Conservation (phyloP, 2,113 vertebrate genomes). For the Clarias gariepinus region DNA sequence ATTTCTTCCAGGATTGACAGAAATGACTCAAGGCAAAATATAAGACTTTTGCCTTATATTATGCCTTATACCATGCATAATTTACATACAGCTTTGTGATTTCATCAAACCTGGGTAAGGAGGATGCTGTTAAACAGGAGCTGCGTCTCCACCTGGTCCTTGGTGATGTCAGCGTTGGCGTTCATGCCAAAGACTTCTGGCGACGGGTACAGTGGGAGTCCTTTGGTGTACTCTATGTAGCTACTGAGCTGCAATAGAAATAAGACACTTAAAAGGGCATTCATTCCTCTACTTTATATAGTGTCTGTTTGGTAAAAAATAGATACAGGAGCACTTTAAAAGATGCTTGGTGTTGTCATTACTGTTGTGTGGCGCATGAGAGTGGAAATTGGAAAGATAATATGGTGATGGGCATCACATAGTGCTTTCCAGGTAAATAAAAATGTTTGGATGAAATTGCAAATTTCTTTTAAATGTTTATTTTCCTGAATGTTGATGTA, state of each 20-base stretch:
- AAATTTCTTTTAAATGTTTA: too few species aligned
- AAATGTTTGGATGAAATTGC: too few species aligned
- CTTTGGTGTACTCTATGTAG: slow-evolving; percentile 83
- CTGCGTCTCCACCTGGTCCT: slow-evolving; percentile 85
- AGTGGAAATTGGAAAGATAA: too few species aligned
- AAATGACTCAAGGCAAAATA: too few species aligned
- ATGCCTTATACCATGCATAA: background rate
- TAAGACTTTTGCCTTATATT: too few species aligned
- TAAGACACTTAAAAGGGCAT: slow-evolving; percentile 57
- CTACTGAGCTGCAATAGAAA: slow-evolving; percentile 72
- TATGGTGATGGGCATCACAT: too few species aligned
- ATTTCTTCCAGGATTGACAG: background rate
- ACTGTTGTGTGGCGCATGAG: too few species aligned
- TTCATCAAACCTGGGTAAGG: slow-evolving; percentile 78
- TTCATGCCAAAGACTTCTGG: slow-evolving; percentile 88
- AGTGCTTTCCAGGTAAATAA: too few species aligned
- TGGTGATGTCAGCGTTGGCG: slow-evolving; percentile 83
- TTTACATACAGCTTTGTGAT: background rate
- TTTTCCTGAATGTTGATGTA: too few species aligned
- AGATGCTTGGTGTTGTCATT: too few species aligned
- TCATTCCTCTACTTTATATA: slow-evolving; percentile 43
- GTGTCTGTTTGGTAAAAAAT: too few species aligned
- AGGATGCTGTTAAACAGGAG: slow-evolving; percentile 83
- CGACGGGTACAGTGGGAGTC: slow-evolving; percentile 79
- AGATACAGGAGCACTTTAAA: slow-evolving; percentile 50